Evolutionary conservation across 2,888 invertebrate genomes (phyloP), one percentile per base, ranked within the genome.

Genomic region (Yponomeuta plumbellus): DNA sequence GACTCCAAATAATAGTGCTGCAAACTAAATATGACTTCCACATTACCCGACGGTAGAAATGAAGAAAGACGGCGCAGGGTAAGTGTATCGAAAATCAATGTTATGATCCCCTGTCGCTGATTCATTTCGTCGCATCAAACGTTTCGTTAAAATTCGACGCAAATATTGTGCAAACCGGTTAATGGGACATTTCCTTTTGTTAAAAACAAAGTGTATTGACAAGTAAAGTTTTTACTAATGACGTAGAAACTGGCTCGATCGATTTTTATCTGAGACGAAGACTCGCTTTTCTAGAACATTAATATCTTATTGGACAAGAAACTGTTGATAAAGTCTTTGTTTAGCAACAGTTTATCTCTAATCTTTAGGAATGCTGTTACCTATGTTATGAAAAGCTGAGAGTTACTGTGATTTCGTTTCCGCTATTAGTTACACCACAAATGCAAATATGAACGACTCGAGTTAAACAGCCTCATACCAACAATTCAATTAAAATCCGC

Each of bases 41-140:
- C 88, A 21, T 70, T 84, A 71, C 84, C 90, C 44, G 80, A 79
- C 58, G 91, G 88, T 70, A 84, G 83, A 71, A 91, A 86, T 66
- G 89, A 90, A 65, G 91, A 92, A 73, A 85, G 92, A 58, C 86
- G 92, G 66, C 89, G 91, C 66, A 82, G 91, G 80, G 92, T 92
- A 76, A 79, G 85, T 74, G 63, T 52, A 17, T 52, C 44, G 34
- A 61, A 61, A 61, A 58, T 58, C 22, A 58, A 58, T 58, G 58
- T 22, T 22, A n/a, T 21, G 21, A 11, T 58, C 20, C 21, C 58
- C 57, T n/a, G n/a, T 1, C 21, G 20, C 1, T 58, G 58, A 58
- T 21, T 58, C 22, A 58, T 58, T 20, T 22, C 22, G 21, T 58
- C 20, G 21, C 21, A 21, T 20, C 58, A 58, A 58, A 21, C 22